Conservation (phyloP, 2,797 vertebrate species). For the Anguilla anguilla region DNA sequence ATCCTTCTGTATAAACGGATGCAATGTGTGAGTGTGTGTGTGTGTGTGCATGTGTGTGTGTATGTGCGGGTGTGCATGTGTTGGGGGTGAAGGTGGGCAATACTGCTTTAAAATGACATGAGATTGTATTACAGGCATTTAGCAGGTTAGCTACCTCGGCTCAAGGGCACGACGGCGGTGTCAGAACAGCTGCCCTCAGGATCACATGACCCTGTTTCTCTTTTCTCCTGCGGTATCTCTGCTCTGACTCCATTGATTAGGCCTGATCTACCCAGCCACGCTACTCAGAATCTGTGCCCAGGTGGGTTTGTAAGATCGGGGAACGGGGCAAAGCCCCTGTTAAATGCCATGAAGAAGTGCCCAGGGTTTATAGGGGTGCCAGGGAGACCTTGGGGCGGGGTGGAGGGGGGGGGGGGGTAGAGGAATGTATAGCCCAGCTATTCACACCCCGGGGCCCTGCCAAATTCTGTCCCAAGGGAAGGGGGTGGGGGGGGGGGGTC, state of each 20-base stretch:
- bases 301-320: constrained; percentile 17
- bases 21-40: not conserved
- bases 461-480: not conserved
- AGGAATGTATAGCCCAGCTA: not conserved
- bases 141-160: too few species aligned
- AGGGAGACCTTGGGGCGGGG: not conserved
- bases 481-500: too few species aligned
- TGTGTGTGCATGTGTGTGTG: not conserved
- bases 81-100: not conserved
- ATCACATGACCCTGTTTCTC: not conserved
- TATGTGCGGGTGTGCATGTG: not conserved
- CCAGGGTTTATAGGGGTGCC: not conserved
- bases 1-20: not conserved
- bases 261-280: not conserved
- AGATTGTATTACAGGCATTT: too few species aligned
- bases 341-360: constrained; percentile 28
- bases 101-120: not conserved
- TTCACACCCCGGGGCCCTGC: not conserved
- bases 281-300: not conserved
- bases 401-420: not conserved
- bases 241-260: not conserved
- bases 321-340: not conserved
- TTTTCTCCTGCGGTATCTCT: not conserved
- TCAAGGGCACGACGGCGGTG: too few species aligned
- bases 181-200: not conserved